A percentile compares a stretch with the other conserved stretches of the same genome.
These are phyloP conservation scores for Drosophila gunungcola DNA, from an alignment of 1,140 invertebrate species.

Conservation along the genomic window DNA sequence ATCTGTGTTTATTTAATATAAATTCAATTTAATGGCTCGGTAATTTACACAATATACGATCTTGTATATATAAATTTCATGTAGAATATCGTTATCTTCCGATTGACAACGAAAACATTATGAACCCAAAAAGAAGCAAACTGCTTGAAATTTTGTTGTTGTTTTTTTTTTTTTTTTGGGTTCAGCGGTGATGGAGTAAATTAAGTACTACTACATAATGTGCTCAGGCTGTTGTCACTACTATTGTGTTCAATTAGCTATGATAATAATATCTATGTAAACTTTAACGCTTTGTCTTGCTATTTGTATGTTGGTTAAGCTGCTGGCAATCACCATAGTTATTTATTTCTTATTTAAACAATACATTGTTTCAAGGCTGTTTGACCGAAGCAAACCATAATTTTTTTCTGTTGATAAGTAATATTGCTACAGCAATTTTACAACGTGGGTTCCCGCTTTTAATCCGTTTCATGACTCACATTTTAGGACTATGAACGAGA, in stretches of 20 bases:
- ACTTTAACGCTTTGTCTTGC: slow-evolving; percentile 70
- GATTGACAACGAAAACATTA: slow-evolving; percentile 46
- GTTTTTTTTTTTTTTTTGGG: slow-evolving; percentile 17
- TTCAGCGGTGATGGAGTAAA: slow-evolving; percentile 20
- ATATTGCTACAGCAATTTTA: not conserved
- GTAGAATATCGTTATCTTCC: slow-evolving; percentile 51
- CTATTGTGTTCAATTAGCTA: slow-evolving; percentile 71
- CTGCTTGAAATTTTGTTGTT: slow-evolving; percentile 16
- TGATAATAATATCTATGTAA: slow-evolving; percentile 75
- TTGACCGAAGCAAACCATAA: slow-evolving; percentile 21
- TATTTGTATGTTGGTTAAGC: slow-evolving; percentile 75
- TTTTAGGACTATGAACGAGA: not conserved
- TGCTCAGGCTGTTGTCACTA: slow-evolving; percentile 52
- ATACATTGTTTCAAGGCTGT: slow-evolving; percentile 32
- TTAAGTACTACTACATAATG: slow-evolving; percentile 41
- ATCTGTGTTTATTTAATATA: slow-evolving; percentile 70
- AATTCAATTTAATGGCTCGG: slow-evolving; percentile 84
- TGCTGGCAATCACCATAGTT: slow-evolving; percentile 70
- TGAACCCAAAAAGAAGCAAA: slow-evolving; percentile 63
- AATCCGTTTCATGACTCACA: no score
- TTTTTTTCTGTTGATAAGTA: not conserved
- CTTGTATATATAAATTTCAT: slow-evolving; percentile 71
- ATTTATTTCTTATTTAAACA: slow-evolving; percentile 46
- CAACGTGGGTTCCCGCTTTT: no score
- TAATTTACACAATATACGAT: slow-evolving; percentile 80